Conservation (phyloP, 2,888 invertebrate species). For the Frankliniella intonsa region DNA sequence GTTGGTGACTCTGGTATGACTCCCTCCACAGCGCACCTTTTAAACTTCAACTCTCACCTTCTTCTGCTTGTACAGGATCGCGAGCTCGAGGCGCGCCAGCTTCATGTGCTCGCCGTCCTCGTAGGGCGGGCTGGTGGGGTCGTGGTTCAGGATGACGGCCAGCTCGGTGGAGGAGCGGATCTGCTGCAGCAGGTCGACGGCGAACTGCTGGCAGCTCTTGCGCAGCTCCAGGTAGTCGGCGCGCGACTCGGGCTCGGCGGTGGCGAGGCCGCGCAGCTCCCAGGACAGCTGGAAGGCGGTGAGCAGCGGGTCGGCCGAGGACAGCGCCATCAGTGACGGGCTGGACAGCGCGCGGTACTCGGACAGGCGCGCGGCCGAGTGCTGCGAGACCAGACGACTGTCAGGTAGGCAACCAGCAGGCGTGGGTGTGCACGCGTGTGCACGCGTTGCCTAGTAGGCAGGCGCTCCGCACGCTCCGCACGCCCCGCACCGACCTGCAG, state of each 20-base stretch:
- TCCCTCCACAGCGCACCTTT: too few species aligned
- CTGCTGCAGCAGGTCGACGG: conserved; percentile 85
- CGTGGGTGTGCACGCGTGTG: too few species aligned
- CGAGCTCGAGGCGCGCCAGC: conserved; percentile 78
- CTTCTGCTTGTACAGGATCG: conserved; percentile 92
- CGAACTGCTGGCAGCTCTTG: conserved; percentile 83
- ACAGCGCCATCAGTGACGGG: conserved; percentile 88
- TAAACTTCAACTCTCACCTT: conserved; percentile 45
- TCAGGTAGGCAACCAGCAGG: conserved; percentile 48
- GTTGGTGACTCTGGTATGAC: too few species aligned
- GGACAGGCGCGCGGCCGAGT: conserved; percentile 85
- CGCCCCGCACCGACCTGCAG: conserved; percentile 31
- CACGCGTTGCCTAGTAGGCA: too few species aligned
- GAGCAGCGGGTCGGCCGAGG: conserved; percentile 85
- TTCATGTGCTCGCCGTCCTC: conserved; percentile 78
- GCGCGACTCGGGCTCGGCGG: conserved; percentile 91
- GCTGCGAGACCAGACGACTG: conserved; percentile 53
- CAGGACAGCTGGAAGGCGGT: conserved; percentile 93
- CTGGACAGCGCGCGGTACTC: conserved; percentile 89
- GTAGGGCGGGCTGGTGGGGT: conserved; percentile 66
- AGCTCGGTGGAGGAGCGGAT: conserved; percentile 88
- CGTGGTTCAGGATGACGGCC: conserved; percentile 89
- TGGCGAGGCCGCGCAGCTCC: conserved; percentile 84
- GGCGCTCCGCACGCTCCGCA: neutral
- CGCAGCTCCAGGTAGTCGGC: conserved; percentile 81